Evolutionary conservation across 2,797 vertebrate species (phyloP), one percentile per base, ranked within the genome.

Genomic region (Neopelma chrysocephalum): DNA sequence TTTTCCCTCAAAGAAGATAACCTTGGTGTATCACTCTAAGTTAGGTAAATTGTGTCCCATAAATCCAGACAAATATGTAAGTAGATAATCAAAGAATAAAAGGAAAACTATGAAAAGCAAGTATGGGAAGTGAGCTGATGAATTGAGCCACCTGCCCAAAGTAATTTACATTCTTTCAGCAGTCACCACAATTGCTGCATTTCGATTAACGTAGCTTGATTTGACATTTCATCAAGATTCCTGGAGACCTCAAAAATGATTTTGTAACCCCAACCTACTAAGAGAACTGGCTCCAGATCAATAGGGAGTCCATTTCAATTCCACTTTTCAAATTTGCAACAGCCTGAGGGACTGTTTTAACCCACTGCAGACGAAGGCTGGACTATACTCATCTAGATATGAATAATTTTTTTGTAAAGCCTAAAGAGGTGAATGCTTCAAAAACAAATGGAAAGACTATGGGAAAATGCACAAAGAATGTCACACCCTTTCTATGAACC

Each of bases 171-270:
- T 90, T 93, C 64, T 64, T 90, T 48, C 86, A 94, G 73, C 73
- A 78, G 82, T 58, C 71, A 89, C 47, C 68, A 71, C 61, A 87
- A 89, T 65, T 82, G 65, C 72, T 92, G 65, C 18, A 15, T 73
- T 92, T 82, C 6, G 2, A 93, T 80, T 95, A 93, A 91, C 0
- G 0, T 50, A 85, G 75, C 72, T 89, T 81, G 84, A 91, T 94
- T 83, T 81, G 69, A 87, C 64, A 54, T 87, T 93, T 92, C 72
- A 57, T 86, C 78, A 81, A 68, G 84, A 92, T 75, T 96, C 82
- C 69, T 61, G 50, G 43, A 89, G 68, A 95, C 84, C 76, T 93
- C 64, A 80, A 75, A 71, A 92, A 70, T 0, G 15, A 93, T 82
- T 92, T 92, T 90, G 69, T 89, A 89, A 87, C 38, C 47, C 53